Evolutionary conservation across 2,888 invertebrate species (phyloP).

Genomic region (Hedya salicella): DNA sequence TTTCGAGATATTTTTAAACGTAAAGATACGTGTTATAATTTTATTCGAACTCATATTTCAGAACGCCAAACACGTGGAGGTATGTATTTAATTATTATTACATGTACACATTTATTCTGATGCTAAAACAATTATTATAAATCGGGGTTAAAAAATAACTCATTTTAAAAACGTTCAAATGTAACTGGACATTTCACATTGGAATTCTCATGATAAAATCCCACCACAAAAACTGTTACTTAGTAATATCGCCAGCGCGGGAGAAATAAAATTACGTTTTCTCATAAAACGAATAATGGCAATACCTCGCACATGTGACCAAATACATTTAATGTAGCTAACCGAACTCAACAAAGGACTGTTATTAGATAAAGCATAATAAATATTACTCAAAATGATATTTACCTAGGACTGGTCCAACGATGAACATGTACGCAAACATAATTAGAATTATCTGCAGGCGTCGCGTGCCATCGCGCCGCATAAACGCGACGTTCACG

Average conservation of each 20-base stretch:
- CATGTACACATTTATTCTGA: too few species aligned
- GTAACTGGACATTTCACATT: too few species aligned
- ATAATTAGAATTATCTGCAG: constrained; percentile 75
- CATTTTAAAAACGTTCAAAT: too few species aligned
- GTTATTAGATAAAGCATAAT: neutral
- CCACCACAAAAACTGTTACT: neutral
- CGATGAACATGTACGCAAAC: constrained; percentile 80
- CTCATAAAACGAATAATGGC: constrained; percentile 24
- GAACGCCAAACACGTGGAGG: too few species aligned
- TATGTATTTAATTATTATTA: too few species aligned
- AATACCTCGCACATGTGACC: constrained; percentile 11
- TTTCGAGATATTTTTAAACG: too few species aligned
- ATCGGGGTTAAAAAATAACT: too few species aligned
- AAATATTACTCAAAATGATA: constrained; percentile 44
- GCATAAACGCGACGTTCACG: constrained; percentile 75
- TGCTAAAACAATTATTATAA: too few species aligned
- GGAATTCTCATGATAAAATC: too few species aligned
- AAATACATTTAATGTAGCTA: neutral
- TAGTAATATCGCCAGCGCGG: neutral
- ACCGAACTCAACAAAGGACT: neutral
- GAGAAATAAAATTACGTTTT: constrained; percentile 24
- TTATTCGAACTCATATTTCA: too few species aligned
- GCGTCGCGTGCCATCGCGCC: constrained; percentile 68
- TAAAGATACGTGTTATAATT: too few species aligned
- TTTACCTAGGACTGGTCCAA: constrained; percentile 82